Evolutionary conservation across 64 coral and sea anemone genomes (phyloP), one percentile per base, ranked within the genome.

Genomic region (Astreopora myriophthalma): DNA sequence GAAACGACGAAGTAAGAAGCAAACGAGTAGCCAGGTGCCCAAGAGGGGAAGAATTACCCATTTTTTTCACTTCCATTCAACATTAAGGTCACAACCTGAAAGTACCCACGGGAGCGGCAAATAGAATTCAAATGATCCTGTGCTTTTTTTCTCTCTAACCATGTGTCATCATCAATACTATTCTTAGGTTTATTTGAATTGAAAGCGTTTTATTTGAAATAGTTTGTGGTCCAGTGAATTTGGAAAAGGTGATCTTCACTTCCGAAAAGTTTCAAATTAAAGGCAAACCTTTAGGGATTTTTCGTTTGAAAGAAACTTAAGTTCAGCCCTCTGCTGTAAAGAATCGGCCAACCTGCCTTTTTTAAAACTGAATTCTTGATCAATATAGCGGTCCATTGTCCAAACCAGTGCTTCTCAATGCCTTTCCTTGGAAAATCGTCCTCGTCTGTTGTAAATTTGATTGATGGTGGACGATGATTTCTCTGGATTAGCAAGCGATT

Each of bases 341-440:
- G 88, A 91, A 44, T 91, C 48, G 3, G 75, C 60, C 20, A 58
- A 69, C 34, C 88, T 90, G 64, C 88, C 62, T 32, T 90, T 62
- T 48, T 79, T 33, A 49, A 90, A 81, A 6, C 69, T 48, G 20
- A 77, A 82, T 7, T 91, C 34, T 35, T 34, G 65, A 69, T 72
- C 88, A 77, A 67, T 44, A 81, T 69, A 12, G 63, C 75, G 5
- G 88, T 39, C 88, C 88, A 91, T 40, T 57, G 75, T 20, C 88
- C 88, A 82, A 81, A 91, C n/a, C 88, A 75, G 74, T 91, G 68
- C 16, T 32, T 60, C 2, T 36, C n/a, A 19, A 91, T 46, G 19
- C 76, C 76, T 14, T 32, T 24, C 32, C 20, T 82, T 33, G 82
- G 71, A 82, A 48, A 91, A 22, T 58, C 38, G 42, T 91, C 88